Evolutionary conservation across 2,797 vertebrate genomes (phyloP).

Genomic region (Xyrichtys novacula): DNA sequence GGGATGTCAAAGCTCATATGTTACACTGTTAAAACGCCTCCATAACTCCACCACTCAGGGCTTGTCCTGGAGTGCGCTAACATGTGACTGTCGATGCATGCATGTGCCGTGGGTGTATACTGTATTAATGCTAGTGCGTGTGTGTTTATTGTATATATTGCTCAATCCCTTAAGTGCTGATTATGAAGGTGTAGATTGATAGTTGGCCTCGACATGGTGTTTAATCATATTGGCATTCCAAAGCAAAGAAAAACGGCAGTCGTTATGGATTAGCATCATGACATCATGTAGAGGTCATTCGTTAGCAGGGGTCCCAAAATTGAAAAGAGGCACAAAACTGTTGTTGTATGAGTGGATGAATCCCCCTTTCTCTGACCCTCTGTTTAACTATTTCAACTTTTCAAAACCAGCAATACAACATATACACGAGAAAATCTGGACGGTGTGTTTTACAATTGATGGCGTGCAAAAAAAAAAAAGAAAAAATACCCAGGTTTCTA

Average conservation of each 20-base stretch:
- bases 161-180: slow-evolving; percentile 76
- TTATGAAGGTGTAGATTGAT: slow-evolving; percentile 81
- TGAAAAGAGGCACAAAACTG: slow-evolving; percentile 25
- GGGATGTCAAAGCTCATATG: slow-evolving; percentile 68
- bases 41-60: slow-evolving; percentile 64
- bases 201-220: slow-evolving; percentile 74
- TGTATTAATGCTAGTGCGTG: slow-evolving; percentile 34
- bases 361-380: too few relatives aligned
- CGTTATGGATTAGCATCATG: slow-evolving; percentile 77
- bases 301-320: slow-evolving; percentile 58
- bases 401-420: too few relatives aligned
- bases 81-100: slow-evolving; percentile 26
- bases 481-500: too few relatives aligned
- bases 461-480: too few relatives aligned
- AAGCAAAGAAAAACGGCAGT: slow-evolving; percentile 81
- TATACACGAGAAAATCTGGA: too few relatives aligned
- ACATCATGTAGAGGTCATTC: slow-evolving; percentile 81
- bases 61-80: slow-evolving; percentile 51
- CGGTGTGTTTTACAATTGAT: too few relatives aligned
- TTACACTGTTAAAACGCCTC: slow-evolving; percentile 69
- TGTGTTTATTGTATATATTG: slow-evolving; percentile 59
- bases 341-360: too few relatives aligned
- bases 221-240: slow-evolving; percentile 81
- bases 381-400: too few relatives aligned
- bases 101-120: slow-evolving; percentile 34